These are phyloP conservation scores for Eupeodes luniger DNA, from an alignment of 2,888 invertebrate species.

Conservation along the genomic window DNA sequence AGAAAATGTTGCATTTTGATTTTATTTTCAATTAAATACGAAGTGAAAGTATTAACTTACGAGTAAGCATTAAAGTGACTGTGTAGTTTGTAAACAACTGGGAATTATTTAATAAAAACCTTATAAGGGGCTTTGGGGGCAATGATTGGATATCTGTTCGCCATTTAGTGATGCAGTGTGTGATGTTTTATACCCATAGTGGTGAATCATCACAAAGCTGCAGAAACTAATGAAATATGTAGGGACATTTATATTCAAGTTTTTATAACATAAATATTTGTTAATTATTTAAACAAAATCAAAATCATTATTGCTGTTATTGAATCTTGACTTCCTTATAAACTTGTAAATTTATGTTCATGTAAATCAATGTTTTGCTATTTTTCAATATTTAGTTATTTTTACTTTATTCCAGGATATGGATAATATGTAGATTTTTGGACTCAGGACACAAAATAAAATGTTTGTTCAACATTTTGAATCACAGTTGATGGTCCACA, in stretches of 20 bases:
- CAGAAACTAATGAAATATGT: background rate
- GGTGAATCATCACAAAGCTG: slow-evolving; percentile 39
- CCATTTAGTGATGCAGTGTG: background rate
- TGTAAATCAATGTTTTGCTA: too few relatives aligned
- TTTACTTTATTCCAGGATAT: too few relatives aligned
- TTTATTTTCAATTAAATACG: background rate
- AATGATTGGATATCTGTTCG: slow-evolving; percentile 29
- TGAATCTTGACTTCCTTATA: too few relatives aligned
- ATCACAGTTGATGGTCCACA: too few relatives aligned
- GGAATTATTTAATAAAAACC: background rate
- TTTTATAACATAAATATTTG: background rate
- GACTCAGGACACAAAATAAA: too few relatives aligned
- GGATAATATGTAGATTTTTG: too few relatives aligned
- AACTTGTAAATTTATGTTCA: too few relatives aligned
- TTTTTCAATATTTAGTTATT: too few relatives aligned
- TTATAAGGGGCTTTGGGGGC: background rate
- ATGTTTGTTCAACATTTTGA: too few relatives aligned
- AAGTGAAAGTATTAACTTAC: slow-evolving; percentile 45
- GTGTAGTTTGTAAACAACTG: background rate
- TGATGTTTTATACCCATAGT: background rate
- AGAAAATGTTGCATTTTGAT: background rate
- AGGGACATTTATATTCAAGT: background rate
- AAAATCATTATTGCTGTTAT: too few relatives aligned
- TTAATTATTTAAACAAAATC: background rate
- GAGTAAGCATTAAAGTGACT: background rate